Conservation (phyloP, 2,797 vertebrate species). For the Momotus momota region DNA sequence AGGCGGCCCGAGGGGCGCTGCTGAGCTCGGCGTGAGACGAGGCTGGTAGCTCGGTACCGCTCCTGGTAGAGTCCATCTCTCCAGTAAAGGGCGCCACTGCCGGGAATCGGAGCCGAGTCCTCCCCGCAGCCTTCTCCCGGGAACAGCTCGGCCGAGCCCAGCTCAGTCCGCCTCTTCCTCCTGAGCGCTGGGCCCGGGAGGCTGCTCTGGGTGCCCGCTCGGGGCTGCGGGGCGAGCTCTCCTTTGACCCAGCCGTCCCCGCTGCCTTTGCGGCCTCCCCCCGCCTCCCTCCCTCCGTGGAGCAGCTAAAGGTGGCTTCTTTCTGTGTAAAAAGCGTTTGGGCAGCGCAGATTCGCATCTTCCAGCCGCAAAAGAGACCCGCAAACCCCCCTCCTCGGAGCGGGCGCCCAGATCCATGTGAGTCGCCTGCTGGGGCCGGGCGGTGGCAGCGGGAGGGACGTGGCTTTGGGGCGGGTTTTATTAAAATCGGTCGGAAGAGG, state of each 20-base stretch:
- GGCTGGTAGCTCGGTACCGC: no score
- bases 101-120: not conserved
- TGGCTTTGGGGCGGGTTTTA: not conserved
- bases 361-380: not conserved
- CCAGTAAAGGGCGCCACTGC: not conserved
- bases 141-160: not conserved
- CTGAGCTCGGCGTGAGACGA: no score
- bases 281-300: not conserved
- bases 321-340: not conserved
- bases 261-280: not conserved
- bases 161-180: no score
- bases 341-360: not conserved
- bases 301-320: not conserved
- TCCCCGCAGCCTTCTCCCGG: not conserved
- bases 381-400: no score
- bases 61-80: not conserved
- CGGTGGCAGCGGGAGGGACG: no score
- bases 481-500: not conserved
- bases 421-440: not conserved
- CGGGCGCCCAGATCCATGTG: not conserved
- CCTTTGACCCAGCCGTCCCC: not conserved
- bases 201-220: not conserved
- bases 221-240: not conserved
- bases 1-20: no score
- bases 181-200: not conserved